Conservation (phyloP, 2,797 vertebrate genomes). For the Pangasius macronema region DNA sequence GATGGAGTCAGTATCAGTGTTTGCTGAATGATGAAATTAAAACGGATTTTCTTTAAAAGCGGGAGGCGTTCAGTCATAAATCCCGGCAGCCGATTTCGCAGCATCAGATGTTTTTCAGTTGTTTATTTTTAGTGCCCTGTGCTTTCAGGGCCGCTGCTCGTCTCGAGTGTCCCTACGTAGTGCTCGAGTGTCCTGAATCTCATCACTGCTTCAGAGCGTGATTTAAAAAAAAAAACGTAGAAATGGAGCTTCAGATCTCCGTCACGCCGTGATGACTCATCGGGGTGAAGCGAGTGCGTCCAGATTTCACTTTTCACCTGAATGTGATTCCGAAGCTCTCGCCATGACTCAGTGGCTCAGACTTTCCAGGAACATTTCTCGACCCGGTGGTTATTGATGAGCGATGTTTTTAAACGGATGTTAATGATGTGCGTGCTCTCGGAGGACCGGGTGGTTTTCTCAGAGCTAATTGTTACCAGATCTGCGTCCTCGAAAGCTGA, state of each 20-base stretch:
- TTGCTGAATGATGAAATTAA: not conserved
- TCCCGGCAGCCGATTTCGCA: not conserved
- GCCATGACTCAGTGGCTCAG: not conserved
- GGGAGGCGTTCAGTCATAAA: not conserved
- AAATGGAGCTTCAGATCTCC: not conserved
- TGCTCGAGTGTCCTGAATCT: not conserved
- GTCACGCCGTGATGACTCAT: not conserved
- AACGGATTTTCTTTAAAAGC: not conserved
- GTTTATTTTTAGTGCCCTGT: not conserved
- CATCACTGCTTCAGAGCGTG: not conserved
- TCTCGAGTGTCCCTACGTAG: not conserved
- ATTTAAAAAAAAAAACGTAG: not conserved
- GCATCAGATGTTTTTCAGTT: not conserved
- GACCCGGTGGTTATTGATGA: not conserved
- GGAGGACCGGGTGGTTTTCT: slow-evolving; percentile 52
- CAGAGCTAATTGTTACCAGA: slow-evolving; percentile 69
- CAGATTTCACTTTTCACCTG: slow-evolving; percentile 15
- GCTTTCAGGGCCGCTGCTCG: not conserved
- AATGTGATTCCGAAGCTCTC: not conserved
- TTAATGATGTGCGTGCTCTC: slow-evolving; percentile 28
- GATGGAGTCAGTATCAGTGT: not conserved
- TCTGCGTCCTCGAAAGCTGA: slow-evolving; percentile 63
- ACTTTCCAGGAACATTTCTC: not conserved
- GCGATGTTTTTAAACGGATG: not conserved
- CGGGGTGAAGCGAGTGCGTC: not conserved